phyloP scores from a whole-genome alignment of 2,113 vertebrate species.

The Pagrus major region DNA sequence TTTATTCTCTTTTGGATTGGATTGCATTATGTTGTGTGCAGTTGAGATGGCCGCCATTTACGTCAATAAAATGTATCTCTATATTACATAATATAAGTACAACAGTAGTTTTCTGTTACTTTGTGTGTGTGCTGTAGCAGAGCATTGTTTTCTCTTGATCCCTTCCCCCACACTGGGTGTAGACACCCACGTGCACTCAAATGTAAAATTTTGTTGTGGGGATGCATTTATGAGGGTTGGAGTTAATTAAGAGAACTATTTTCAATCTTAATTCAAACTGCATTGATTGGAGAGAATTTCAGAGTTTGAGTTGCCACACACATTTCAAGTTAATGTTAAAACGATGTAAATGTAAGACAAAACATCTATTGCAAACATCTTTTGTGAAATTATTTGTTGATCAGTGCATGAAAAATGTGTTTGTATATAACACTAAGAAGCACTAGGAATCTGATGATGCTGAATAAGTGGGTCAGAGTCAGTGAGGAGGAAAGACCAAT shows the following conservation, averaged over 20 bases:
- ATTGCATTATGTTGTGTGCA: conserved; percentile 10
- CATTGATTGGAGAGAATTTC: background rate
- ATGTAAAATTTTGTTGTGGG: background rate
- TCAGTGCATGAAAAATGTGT: background rate
- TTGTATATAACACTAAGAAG: background rate
- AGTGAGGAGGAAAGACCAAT: background rate
- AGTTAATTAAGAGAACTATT: background rate
- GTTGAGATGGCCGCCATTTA: background rate
- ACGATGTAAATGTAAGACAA: too few relatives aligned
- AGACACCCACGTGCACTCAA: background rate
- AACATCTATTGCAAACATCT: too few relatives aligned
- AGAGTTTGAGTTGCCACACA: background rate
- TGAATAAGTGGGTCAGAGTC: background rate
- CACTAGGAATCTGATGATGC: background rate
- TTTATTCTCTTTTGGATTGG: background rate
- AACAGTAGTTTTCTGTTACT: background rate
- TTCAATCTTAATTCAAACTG: background rate
- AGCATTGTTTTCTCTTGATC: background rate
- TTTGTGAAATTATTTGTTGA: background rate
- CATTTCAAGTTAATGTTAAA: too few relatives aligned
- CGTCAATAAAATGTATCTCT: background rate
- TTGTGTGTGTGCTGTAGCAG: conserved; percentile 6
- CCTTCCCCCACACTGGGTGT: background rate
- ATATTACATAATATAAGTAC: background rate
- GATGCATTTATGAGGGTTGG: background rate